Evolutionary conservation across 2,888 invertebrate species (phyloP), one percentile per base, ranked within the genome.

Genomic region (Cheiracanthium punctorium): DNA sequence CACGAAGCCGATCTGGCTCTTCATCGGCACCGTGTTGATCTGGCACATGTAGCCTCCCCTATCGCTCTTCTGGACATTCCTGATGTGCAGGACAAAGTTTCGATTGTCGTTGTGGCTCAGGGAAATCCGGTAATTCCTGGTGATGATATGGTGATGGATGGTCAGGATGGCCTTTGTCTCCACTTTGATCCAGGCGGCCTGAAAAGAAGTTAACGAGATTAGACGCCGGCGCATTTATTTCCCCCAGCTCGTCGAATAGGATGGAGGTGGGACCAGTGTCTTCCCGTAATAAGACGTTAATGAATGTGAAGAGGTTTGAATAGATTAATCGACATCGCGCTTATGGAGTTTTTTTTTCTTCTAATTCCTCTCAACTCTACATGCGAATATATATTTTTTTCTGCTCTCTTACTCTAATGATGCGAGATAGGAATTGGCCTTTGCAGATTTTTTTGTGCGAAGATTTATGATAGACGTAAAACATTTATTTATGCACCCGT

Each of bases 171-270:
- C 97, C 76, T 96, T 96, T 92, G 96, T 96, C 92, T 97, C 97
- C 92, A 96, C 97, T 92, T 97, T 96, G 95, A 97, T 97, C 97
- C 97, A 97, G 90, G 97, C 97, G 89, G 97, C 97, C 97, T 97
- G 84, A 20, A 82, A 87, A 72, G n/a, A 81, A 48, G 24, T 7
- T 43, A 48, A 58, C 24, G 20, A 24, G 58, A 58, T 58, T 58
- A 58, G 58, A 24, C 12, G 43, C 5, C 7, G 14, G 58, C 7
- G 58, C 58, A 58, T 24, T 58, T 24, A 24, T 58, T 58, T 58
- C 14, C 43, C 43, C 37, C 37, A 5, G 12, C 7, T 37, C 37
- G 37, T n/a, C n/a, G n/a, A n/a, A n/a, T 37, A 17, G 2, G 43
- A 17, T 48, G 43, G 43, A 48, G 43, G 17, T 48, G 10, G 37